phyloP scores from a whole-genome alignment of 64 coral and sea anemone species.

The Hydrozoanthus tunicans region DNA sequence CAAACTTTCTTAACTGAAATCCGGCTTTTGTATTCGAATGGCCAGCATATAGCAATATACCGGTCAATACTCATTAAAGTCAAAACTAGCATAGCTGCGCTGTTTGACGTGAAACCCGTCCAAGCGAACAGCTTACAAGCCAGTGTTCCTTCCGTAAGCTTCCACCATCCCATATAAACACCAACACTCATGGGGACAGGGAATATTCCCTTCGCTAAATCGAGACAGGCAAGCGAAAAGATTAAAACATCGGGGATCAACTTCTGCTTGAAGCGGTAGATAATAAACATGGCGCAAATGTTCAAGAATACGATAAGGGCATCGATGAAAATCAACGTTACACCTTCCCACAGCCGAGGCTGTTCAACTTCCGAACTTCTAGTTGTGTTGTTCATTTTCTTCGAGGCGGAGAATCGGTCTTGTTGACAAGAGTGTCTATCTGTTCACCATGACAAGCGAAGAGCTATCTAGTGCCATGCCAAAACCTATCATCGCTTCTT shows the following conservation, averaged over 20 bases:
- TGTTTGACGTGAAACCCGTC: slow-evolving; percentile 67
- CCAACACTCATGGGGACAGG: slow-evolving; percentile 67
- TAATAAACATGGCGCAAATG: slow-evolving; percentile 51
- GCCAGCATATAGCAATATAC: slow-evolving; percentile 78
- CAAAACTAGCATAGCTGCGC: slow-evolving; percentile 68
- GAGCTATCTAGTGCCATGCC: not conserved
- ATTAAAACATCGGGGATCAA: slow-evolving; percentile 75
- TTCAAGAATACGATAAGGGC: slow-evolving; percentile 58
- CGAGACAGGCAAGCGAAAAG: slow-evolving; percentile 57
- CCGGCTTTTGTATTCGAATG: slow-evolving; percentile 58
- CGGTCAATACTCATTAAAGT: slow-evolving; percentile 73
- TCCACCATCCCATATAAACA: slow-evolving; percentile 53
- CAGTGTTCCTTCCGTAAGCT: slow-evolving; percentile 5
- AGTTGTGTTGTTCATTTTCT: not conserved
- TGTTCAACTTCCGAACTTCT: not conserved
- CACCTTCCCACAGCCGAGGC: slow-evolving; percentile 12
- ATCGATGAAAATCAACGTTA: slow-evolving; percentile 49
- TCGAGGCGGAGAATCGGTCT: not conserved
- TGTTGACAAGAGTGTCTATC: not conserved
- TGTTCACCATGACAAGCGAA: not conserved
- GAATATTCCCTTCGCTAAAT: slow-evolving; percentile 63
- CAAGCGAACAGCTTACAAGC: slow-evolving; percentile 60
- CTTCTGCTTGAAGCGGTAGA: slow-evolving; percentile 73
- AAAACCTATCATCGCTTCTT: not conserved
- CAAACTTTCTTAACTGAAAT: slow-evolving; percentile 45